Evolutionary conservation across 1,140 invertebrate genomes (phyloP).

Genomic region (Drosophila nebulosa): DNA sequence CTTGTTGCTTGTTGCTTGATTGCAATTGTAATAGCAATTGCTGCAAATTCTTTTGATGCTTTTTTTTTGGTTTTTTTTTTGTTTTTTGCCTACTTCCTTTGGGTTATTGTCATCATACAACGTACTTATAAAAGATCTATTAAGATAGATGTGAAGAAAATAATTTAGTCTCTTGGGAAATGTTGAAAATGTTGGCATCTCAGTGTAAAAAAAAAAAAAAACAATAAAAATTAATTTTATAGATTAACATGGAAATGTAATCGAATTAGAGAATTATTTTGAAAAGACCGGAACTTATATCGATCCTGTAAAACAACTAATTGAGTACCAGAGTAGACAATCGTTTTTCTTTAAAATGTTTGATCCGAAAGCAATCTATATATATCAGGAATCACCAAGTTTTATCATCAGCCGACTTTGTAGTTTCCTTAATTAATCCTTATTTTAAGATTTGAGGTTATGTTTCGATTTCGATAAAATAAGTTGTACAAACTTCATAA

Average conservation of each 20-base stretch:
- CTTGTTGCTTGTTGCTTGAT: conserved; percentile 39
- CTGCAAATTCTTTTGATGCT: conserved; percentile 47
- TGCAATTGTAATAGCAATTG: conserved; percentile 33
- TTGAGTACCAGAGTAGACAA: too few species aligned
- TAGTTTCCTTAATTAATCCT: too few species aligned
- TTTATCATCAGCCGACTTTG: too few species aligned
- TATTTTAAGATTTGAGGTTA: too few species aligned
- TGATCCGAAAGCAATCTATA: too few species aligned
- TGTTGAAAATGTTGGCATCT: background rate
- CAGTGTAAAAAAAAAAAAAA: background rate
- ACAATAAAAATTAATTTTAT: background rate
- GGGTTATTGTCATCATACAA: background rate
- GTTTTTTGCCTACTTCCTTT: conserved; percentile 18
- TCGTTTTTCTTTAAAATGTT: too few species aligned
- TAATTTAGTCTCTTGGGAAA: background rate
- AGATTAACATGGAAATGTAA: background rate
- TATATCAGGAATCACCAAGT: too few species aligned
- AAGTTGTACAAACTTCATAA: too few species aligned
- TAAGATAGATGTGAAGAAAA: background rate
- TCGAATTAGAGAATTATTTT: background rate
- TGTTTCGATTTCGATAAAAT: too few species aligned
- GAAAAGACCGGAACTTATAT: too few species aligned
- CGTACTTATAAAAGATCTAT: conserved; percentile 1
- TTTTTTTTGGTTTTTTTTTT: too few species aligned
- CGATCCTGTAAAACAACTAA: too few species aligned